Conservation (phyloP, 2,113 vertebrate genomes). For the Hypomesus transpacificus region DNA sequence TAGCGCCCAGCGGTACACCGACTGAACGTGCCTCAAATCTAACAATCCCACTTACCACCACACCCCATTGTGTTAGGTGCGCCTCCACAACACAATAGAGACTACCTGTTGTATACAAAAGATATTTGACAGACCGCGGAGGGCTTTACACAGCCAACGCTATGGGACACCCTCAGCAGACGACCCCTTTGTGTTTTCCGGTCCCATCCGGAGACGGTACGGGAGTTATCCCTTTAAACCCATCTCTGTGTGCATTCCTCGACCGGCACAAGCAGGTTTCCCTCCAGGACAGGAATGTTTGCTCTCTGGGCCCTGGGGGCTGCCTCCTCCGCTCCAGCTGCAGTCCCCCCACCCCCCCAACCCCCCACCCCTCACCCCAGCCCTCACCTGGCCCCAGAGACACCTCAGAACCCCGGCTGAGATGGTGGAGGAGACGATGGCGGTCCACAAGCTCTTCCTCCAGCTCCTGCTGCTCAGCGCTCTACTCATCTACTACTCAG, state of each 20-base stretch:
- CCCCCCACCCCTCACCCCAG: not conserved
- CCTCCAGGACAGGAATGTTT: slow-evolving; percentile 36
- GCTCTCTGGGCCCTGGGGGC: slow-evolving; percentile 16
- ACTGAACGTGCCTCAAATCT: too few species aligned
- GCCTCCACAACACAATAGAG: too few species aligned
- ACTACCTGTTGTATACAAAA: too few species aligned
- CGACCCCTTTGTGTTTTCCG: too few species aligned
- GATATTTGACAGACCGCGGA: too few species aligned
- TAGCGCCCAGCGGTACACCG: too few species aligned
- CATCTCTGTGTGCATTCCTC: slow-evolving; percentile 21
- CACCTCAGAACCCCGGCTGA: not conserved
- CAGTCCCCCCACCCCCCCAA: not conserved
- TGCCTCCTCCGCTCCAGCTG: not conserved
- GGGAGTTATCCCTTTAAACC: not conserved
- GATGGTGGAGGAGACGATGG: slow-evolving; percentile 28
- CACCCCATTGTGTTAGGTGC: too few species aligned
- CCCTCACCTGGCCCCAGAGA: not conserved
- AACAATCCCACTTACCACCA: too few species aligned
- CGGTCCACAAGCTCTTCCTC: slow-evolving; percentile 22
- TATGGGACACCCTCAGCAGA: too few species aligned
- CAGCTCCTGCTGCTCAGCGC: slow-evolving; percentile 27
- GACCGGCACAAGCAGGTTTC: slow-evolving; percentile 26
- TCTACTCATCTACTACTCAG: slow-evolving; percentile 37
- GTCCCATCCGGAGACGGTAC: too few species aligned
- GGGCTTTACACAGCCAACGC: too few species aligned